These are phyloP conservation scores for Aeoliscus strigatus DNA, from an alignment of 2,797 vertebrate genomes.

Conservation along the genomic window DNA sequence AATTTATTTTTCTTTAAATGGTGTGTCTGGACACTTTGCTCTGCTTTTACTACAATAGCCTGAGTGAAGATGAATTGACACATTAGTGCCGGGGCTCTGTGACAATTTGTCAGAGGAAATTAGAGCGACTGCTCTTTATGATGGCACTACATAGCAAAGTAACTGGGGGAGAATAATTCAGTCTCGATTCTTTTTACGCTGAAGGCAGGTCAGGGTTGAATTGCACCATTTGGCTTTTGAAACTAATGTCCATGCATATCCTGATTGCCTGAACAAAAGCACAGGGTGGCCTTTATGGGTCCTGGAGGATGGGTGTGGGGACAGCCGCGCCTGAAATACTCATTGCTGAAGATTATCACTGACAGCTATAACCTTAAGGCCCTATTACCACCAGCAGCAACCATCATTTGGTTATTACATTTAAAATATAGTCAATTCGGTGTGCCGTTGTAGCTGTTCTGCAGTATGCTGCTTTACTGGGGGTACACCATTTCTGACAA, in stretches of 20 bases:
- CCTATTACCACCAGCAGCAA: conserved; percentile 71
- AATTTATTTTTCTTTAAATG: conserved; percentile 18
- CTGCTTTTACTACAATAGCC: conserved; percentile 36
- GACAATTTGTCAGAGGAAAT: conserved; percentile 75
- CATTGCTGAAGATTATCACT: conserved; percentile 74
- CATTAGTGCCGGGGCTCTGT: conserved; percentile 63
- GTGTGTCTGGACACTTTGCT: conserved; percentile 24
- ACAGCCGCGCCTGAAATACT: conserved; percentile 65
- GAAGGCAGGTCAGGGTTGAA: conserved; percentile 76
- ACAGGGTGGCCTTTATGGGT: conserved; percentile 74
- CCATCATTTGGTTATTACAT: conserved; percentile 73
- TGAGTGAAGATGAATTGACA: conserved; percentile 58
- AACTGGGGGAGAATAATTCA: conserved; percentile 71
- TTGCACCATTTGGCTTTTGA: conserved; percentile 76
- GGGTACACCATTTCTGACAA: conserved; percentile 29
- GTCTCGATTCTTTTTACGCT: conserved; percentile 68
- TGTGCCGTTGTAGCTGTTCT: conserved; percentile 44
- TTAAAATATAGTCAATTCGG: conserved; percentile 68
- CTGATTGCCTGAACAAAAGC: conserved; percentile 77
- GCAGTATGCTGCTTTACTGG: conserved; percentile 31
- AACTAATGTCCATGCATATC: conserved; percentile 75
- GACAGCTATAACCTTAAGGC: conserved; percentile 76
- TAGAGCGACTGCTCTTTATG: conserved; percentile 64
- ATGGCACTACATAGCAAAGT: conserved; percentile 59
- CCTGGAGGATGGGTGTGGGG: conserved; percentile 59